phyloP scores from a whole-genome alignment of 35 echinoderm and acorn worm species.

The Lytechinus pictus region DNA sequence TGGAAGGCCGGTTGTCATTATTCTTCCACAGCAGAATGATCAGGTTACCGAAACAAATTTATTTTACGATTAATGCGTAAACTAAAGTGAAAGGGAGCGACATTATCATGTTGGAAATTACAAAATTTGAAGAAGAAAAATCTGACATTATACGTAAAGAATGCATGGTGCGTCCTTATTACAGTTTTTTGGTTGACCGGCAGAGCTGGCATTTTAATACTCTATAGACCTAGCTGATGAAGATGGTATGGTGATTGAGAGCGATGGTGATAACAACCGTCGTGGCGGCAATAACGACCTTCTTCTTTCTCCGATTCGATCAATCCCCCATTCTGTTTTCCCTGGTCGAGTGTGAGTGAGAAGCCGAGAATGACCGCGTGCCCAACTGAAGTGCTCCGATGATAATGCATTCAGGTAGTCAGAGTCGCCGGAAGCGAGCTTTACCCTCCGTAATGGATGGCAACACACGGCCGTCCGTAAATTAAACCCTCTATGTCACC shows the following conservation, averaged over 20 bases:
- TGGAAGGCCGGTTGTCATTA: too few species aligned
- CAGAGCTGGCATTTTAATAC: too few species aligned
- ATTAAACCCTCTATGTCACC: slow-evolving; percentile 3
- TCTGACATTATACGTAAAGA: too few species aligned
- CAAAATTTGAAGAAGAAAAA: too few species aligned
- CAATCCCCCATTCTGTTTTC: not conserved
- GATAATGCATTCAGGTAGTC: not conserved
- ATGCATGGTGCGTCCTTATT: too few species aligned
- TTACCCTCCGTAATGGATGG: not conserved
- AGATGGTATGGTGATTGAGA: not conserved
- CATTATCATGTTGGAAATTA: too few species aligned
- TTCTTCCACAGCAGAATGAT: too few species aligned
- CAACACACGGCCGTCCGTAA: not conserved
- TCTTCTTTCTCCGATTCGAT: not conserved
- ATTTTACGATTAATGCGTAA: too few species aligned
- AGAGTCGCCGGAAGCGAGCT: not conserved
- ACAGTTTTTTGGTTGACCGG: too few species aligned
- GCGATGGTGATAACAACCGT: not conserved
- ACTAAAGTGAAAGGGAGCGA: too few species aligned
- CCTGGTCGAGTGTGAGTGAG: not conserved
- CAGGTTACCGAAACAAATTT: too few species aligned
- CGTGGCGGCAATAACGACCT: not conserved
- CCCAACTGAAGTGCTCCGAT: not conserved
- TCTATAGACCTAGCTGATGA: not conserved
- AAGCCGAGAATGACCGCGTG: not conserved